Evolutionary conservation across 2,888 invertebrate genomes (phyloP).

Genomic region (Agrotis ipsilon): DNA sequence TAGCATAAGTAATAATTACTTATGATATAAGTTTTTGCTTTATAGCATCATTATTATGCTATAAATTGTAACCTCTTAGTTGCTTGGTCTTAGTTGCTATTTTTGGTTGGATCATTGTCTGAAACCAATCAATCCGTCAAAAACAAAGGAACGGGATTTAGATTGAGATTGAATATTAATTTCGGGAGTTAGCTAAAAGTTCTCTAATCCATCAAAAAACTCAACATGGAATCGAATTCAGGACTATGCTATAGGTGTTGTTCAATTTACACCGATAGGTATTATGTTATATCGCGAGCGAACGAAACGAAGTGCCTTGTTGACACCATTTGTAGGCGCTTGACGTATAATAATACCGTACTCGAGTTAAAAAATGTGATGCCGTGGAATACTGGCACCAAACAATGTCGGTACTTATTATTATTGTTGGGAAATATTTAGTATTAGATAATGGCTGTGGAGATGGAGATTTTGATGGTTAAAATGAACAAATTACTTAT

Average conservation of each 20-base stretch:
- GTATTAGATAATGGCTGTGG: neutral
- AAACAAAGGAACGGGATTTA: too few species aligned
- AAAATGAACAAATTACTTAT: too few species aligned
- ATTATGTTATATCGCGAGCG: slow-evolving; percentile 15
- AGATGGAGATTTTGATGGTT: too few species aligned
- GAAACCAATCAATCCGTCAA: too few species aligned
- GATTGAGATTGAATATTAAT: too few species aligned
- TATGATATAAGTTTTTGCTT: too few species aligned
- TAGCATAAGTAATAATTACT: too few species aligned
- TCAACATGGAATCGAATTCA: neutral
- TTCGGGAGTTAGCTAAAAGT: too few species aligned
- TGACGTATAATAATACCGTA: slow-evolving; percentile 42
- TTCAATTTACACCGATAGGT: slow-evolving; percentile 2
- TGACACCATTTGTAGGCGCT: slow-evolving; percentile 50
- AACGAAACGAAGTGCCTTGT: slow-evolving; percentile 47
- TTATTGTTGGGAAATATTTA: neutral
- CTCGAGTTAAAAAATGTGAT: slow-evolving; percentile 50
- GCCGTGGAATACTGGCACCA: slow-evolving; percentile 13
- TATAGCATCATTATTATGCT: too few species aligned
- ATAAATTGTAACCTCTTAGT: too few species aligned
- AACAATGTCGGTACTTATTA: slow-evolving; percentile 16
- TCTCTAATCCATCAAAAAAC: neutral
- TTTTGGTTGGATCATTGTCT: too few species aligned
- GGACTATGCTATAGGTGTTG: neutral
- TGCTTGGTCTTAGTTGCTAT: too few species aligned